Evolutionary conservation across 2,888 invertebrate genomes (phyloP).

Genomic region (Lochmaea crataegi): DNA sequence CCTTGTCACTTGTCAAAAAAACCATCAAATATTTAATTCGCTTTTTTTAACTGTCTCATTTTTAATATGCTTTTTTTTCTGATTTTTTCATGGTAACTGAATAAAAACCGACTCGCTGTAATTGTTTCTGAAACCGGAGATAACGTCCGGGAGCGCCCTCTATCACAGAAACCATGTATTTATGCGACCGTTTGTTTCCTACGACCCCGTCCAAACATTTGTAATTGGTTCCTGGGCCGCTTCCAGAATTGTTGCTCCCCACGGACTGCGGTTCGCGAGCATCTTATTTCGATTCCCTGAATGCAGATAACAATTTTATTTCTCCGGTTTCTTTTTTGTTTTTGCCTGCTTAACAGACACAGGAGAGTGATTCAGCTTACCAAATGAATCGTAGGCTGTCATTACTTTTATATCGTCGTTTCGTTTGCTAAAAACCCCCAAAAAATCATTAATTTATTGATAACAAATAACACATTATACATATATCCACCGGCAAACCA

Average conservation of each 20-base stretch:
- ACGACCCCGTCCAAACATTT: constrained; percentile 52
- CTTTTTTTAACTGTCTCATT: too few species aligned
- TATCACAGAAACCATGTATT: constrained; percentile 56
- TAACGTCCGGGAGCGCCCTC: constrained; percentile 46
- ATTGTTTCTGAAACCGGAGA: constrained; percentile 32
- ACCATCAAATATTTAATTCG: too few species aligned
- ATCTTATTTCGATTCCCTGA: constrained; percentile 53
- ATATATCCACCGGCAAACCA: too few species aligned
- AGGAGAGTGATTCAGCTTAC: constrained; percentile 34
- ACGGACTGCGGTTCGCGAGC: constrained; percentile 49
- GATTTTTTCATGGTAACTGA: neutral
- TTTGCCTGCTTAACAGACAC: constrained; percentile 41
- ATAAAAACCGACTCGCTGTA: constrained; percentile 8
- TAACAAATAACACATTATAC: too few species aligned
- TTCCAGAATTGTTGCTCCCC: constrained; percentile 57
- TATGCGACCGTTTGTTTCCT: constrained; percentile 58
- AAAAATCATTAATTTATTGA: too few species aligned
- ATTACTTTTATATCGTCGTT: constrained; percentile 1
- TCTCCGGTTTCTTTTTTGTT: constrained; percentile 33
- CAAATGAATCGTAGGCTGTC: constrained; percentile 40
- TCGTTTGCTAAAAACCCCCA: too few species aligned
- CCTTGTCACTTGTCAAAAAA: too few species aligned
- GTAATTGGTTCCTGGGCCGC: constrained; percentile 59
- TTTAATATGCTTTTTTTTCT: neutral
- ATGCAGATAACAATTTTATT: constrained; percentile 53